Evolutionary conservation across 2,888 invertebrate genomes (phyloP).

Genomic region (Acholoe squamosa): DNA sequence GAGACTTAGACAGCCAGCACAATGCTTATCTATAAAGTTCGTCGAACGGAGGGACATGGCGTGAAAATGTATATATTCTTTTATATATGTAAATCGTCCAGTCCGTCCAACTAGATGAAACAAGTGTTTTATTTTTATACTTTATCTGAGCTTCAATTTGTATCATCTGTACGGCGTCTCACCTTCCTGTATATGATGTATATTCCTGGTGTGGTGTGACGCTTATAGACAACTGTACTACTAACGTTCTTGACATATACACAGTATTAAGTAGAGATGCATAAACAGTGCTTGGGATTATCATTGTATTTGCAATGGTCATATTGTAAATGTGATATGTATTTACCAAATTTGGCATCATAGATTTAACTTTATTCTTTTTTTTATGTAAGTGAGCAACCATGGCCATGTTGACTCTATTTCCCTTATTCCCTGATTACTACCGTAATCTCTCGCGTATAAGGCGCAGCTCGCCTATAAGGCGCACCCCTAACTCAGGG

Average conservation of each 20-base stretch:
- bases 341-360: neutral
- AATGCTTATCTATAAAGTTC: too few species aligned
- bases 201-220: constrained; percentile 40
- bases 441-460: too few species aligned
- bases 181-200: neutral
- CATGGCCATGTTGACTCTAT: neutral
- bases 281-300: neutral
- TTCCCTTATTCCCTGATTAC: neutral
- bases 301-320: neutral
- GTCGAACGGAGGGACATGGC: too few species aligned
- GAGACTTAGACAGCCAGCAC: too few species aligned
- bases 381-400: neutral
- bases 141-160: constrained; percentile 37
- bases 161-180: neutral
- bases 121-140: constrained; percentile 55
- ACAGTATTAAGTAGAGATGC: constrained; percentile 41
- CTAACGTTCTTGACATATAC: constrained; percentile 31
- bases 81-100: constrained; percentile 16
- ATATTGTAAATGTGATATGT: neutral
- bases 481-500: too few species aligned
- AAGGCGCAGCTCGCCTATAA: too few species aligned
- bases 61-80: neutral
- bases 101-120: constrained; percentile 55
- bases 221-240: constrained; percentile 47
- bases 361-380: neutral